phyloP scores from a whole-genome alignment of 2,888 invertebrate genomes.

The Machimus rusticus region DNA sequence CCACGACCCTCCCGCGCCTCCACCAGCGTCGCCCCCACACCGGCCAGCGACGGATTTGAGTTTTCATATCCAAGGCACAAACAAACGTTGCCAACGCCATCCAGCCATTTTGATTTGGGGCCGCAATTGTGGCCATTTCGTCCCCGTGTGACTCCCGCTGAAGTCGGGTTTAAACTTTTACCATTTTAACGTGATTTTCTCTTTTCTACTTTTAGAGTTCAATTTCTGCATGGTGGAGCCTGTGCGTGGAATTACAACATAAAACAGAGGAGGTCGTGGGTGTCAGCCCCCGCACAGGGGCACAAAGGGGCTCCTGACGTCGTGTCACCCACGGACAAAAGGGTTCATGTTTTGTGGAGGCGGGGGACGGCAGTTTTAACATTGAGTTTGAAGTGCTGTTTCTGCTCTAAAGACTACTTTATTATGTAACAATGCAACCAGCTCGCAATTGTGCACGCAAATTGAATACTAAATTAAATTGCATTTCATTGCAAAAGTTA shows the following conservation, averaged over 20 bases:
- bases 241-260: constrained; percentile 21
- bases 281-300: not conserved
- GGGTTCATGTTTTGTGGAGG: not conserved
- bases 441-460: not conserved
- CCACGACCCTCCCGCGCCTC: not conserved
- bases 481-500: too few relatives aligned
- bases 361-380: not conserved
- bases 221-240: not conserved
- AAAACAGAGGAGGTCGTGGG: not conserved
- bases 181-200: not conserved
- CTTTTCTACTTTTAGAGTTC: constrained; percentile 12
- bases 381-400: not conserved
- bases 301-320: not conserved
- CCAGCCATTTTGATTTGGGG: constrained; percentile 35
- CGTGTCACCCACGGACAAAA: not conserved
- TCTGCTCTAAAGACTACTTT: not conserved
- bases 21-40: not conserved
- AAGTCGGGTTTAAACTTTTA: not conserved
- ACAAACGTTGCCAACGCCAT: constrained; percentile 31
- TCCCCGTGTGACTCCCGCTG: not conserved
- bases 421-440: not conserved
- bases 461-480: too few relatives aligned
- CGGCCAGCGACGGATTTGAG: not conserved
- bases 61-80: not conserved
- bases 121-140: not conserved